Percentiles rank a stretch among this genome's conserved stretches.
Evolutionary conservation across 1,140 invertebrate species (phyloP).

Genomic region (Tetraneura akinire): DNA sequence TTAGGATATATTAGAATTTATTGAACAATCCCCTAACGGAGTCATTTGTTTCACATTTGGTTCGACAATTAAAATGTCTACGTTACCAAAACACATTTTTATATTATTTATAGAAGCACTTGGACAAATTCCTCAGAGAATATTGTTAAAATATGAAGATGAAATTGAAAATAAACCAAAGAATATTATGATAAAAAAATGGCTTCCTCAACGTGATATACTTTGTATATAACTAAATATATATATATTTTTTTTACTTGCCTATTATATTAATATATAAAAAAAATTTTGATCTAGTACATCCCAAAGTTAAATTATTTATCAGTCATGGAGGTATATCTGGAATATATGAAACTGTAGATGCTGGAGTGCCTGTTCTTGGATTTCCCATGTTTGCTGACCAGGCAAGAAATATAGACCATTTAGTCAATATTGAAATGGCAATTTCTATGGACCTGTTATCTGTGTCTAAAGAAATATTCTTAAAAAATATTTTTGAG

Average conservation of each 20-base stretch:
- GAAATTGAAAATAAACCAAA: conserved; percentile 60
- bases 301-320: conserved; percentile 60
- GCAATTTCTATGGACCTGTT: conserved; percentile 57
- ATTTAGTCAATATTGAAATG: conserved; percentile 58
- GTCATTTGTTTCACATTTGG: conserved; percentile 72
- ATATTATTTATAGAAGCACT: neutral
- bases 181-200: conserved; percentile 65
- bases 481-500: conserved; percentile 52
- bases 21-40: conserved; percentile 60
- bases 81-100: no score
- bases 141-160: conserved; percentile 68
- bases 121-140: conserved; percentile 57
- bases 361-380: conserved; percentile 61
- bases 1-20: conserved; percentile 54
- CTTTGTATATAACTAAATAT: conserved; percentile 60
- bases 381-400: conserved; percentile 61
- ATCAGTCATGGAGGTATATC: conserved; percentile 62
- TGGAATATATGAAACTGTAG: conserved; percentile 61
- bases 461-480: conserved; percentile 56
- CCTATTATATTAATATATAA: no score
- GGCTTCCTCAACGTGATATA: conserved; percentile 67
- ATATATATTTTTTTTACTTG: no score
- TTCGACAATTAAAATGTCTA: conserved; percentile 58
- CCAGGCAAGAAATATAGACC: conserved; percentile 59
- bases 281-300: conserved; percentile 55